Evolutionary conservation across 2,113 vertebrate genomes (phyloP), one percentile per base, ranked within the genome.

Genomic region (Nanorana parkeri): DNA sequence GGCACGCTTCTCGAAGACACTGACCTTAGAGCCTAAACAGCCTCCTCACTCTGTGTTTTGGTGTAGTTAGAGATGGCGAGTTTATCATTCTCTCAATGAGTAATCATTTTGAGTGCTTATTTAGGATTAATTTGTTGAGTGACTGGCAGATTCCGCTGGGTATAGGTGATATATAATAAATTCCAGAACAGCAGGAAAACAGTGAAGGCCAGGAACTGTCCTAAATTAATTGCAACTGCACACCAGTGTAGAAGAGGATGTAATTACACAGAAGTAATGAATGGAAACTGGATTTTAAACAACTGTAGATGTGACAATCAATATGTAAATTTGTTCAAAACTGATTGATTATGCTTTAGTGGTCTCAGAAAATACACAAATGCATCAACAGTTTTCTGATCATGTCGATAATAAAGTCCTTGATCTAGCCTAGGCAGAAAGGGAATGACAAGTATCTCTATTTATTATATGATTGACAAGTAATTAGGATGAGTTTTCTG

Each of bases 61-160:
- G 69, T 78, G 26, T 19, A 80, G 11, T 77, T 63, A 82, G 36
- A 84, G 24, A 68, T n/a, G 28, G 51, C 17, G 61, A 74, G 47
- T 5, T 17, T 84, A 67, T 77, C 86, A 79, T 56, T 76, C 73
- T 68, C 55, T 63, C 76, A 28, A n/a, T 81, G 0, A 0, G 63
- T 85, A 84, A 84, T 77, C 56, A 41, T 85, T 68, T 78, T 55
- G 84, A 86, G 21, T n/a, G 24, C 55, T 20, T 19, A 11, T 54
- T 73, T 73, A 81, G 68, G 75, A 85, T 80, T 78, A 84, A 86
- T 85, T 84, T 80, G 2, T 29, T 41, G 10, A n/a, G 80, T 85
- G 83, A 83, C 75, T 84, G 72, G 84, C 41, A 80, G 29, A 17
- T 63, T 71, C 17, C 51, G 21, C n/a, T 28, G 32, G 36, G 68